Evolutionary conservation across 2,888 invertebrate species (phyloP), one percentile per base, ranked within the genome.

Genomic region (Lysandra bellargus): DNA sequence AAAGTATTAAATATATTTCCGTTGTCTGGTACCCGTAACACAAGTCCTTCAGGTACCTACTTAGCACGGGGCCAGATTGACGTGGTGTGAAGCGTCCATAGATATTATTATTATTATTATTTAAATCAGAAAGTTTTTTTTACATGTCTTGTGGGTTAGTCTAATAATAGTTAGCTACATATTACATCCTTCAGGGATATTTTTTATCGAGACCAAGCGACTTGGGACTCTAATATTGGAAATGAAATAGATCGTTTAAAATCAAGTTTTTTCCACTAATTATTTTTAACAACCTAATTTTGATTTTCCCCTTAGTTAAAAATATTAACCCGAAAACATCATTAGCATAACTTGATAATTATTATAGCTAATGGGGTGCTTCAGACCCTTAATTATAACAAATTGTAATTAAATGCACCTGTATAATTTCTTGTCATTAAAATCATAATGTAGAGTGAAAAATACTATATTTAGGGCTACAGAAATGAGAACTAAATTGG

Each of bases 351-450:
- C 33, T 14, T 69, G 64, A 69, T 69, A 69, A 69, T 33, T 69
- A 33, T 33, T 69, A 69, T 69, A 12, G 64, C 33, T 69, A 33
- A 69, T 69, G 33, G 64, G 64, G 64, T 69, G 12, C 33, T 33
- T 12, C 4, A 69, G 64, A 14, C 4, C 64, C 14, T 4, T 69
- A 33, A 69, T 69, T 69, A 69, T 12, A 33, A 30, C 9, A 33
- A 61, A 69, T 69, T 33, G 12, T 69, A 69, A 69, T 69, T 33
- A 69, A 69, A 69, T 69, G 64, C 64, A 69, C 64, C 64, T 69
- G 64, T 69, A 30, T 2, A 64, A 12, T 64, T 64, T 33, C 12
- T 33, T 69, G 14, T 30, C 17, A 64, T 64, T 23, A 64, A 60
- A 64, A 30, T 33, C 64, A 33, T 69, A 1, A 12, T 69, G 64